Conservation (phyloP, 37 sponge, comb jelly and placozoan species). For the Bolinopsis microptera region DNA sequence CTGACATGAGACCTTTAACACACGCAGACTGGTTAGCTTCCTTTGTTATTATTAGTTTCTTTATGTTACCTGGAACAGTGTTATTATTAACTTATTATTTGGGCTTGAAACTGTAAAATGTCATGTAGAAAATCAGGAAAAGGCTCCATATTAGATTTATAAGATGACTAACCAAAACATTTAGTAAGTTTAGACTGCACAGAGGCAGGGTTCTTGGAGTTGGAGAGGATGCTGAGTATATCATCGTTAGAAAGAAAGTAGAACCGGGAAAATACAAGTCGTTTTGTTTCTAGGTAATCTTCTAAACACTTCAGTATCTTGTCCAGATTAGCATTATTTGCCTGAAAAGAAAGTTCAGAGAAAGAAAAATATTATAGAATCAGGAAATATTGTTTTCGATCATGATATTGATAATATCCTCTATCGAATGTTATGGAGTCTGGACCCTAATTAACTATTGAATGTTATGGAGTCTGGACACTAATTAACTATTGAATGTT, state of each 20-base stretch:
- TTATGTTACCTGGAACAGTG: slow-evolving; percentile 71
- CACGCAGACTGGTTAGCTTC: slow-evolving; percentile 58
- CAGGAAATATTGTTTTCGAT: no score
- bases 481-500: no score
- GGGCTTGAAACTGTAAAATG: no score
- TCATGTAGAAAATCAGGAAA: no score
- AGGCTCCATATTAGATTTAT: no score
- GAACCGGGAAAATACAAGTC: slow-evolving; percentile 74
- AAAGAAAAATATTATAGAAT: no score
- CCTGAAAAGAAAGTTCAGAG: no score
- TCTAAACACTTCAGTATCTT: slow-evolving; percentile 78
- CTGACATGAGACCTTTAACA: slow-evolving; percentile 72
- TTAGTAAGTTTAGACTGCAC: slow-evolving; percentile 68
- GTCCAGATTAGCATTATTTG: slow-evolving; percentile 72
- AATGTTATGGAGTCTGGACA: no score
- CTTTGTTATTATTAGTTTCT: slow-evolving; percentile 68
- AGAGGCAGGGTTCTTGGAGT: slow-evolving; percentile 68
- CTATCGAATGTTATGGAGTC: no score
- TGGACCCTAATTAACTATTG: no score
- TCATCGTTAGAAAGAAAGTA: slow-evolving; percentile 81
- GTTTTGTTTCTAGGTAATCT: slow-evolving; percentile 79
- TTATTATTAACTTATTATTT: no score
- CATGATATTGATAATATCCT: no score
- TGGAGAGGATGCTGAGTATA: slow-evolving; percentile 74
- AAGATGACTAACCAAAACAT: slow-evolving; percentile 13